These are phyloP conservation scores for Maniola jurtina DNA, from an alignment of 1,140 invertebrate species.

Conservation along the genomic window DNA sequence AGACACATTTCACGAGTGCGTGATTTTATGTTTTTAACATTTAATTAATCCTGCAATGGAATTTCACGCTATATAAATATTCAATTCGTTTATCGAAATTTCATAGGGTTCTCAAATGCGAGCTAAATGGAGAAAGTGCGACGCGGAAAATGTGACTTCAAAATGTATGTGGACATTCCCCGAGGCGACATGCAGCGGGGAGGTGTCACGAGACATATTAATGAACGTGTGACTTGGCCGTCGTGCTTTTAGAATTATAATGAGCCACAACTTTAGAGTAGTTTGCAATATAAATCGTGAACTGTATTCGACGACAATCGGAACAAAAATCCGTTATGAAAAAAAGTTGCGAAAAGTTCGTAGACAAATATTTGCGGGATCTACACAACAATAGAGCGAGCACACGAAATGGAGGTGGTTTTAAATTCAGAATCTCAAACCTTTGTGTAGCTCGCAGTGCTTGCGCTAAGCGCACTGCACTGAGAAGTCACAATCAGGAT, in stretches of 20 bases:
- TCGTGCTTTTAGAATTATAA: slow-evolving; percentile 53
- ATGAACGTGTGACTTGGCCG: slow-evolving; percentile 45
- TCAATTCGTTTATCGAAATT: slow-evolving; percentile 19
- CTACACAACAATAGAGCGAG: slow-evolving; percentile 32
- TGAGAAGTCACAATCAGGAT: slow-evolving; percentile 43
- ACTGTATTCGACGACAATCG: background rate
- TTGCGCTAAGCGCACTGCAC: slow-evolving; percentile 38
- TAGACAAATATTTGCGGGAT: slow-evolving; percentile 28
- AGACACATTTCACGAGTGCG: slow-evolving; percentile 38
- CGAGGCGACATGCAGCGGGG: slow-evolving; percentile 44
- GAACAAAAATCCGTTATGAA: background rate
- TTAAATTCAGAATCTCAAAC: slow-evolving; percentile 40
- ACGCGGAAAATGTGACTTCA: slow-evolving; percentile 47
- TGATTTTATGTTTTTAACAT: slow-evolving; percentile 38
- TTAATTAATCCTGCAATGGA: slow-evolving; percentile 25
- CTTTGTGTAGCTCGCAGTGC: slow-evolving; percentile 35
- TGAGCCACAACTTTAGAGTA: slow-evolving; percentile 25
- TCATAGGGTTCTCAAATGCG: slow-evolving; percentile 7
- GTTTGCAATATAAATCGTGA: slow-evolving; percentile 5
- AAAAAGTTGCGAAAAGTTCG: slow-evolving; percentile 1
- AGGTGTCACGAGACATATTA: slow-evolving; percentile 58
- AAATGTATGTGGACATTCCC: slow-evolving; percentile 45
- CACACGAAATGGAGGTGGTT: slow-evolving; percentile 37
- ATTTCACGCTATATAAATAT: slow-evolving; percentile 19
- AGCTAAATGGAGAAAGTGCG: slow-evolving; percentile 46